Percentiles rank a stretch among this genome's conserved stretches.
These are phyloP conservation scores for Acanthococcus lagerstroemiae DNA, from an alignment of 2,888 invertebrate species.

Conservation along the genomic window DNA sequence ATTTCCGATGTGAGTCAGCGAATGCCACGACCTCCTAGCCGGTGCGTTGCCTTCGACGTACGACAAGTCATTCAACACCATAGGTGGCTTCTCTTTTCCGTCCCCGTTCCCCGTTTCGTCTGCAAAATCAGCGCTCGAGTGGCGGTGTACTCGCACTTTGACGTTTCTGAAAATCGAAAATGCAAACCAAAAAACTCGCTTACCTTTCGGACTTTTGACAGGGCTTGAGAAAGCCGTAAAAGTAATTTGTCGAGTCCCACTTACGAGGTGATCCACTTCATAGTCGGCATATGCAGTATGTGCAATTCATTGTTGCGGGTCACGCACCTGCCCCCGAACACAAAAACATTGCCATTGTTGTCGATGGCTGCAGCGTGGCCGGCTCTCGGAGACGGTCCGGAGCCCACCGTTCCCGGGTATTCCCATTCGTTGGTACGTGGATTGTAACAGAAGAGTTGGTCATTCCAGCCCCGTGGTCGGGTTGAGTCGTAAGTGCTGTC, in stretches of 20 bases:
- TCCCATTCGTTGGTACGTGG: conserved; percentile 3
- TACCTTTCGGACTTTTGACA: no score
- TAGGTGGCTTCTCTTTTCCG: background rate
- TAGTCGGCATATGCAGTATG: conserved; percentile 2
- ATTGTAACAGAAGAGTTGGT: conserved; percentile 2
- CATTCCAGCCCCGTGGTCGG: conserved; percentile 4
- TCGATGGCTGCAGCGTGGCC: conserved; percentile 5
- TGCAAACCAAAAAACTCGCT: no score
- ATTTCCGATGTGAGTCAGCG: conserved; percentile 5
- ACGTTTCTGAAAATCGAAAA: background rate
- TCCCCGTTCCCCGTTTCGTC: background rate
- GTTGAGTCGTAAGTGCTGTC: conserved; percentile 9
- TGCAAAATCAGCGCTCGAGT: background rate
- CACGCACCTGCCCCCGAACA: conserved; percentile 5
- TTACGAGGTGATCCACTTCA: conserved; percentile 13
- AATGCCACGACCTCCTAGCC: conserved; percentile 7
- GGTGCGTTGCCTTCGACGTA: conserved; percentile 5
- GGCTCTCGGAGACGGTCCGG: background rate
- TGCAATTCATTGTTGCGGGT: conserved; percentile 10
- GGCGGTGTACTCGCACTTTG: background rate
- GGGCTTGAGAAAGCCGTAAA: no score
- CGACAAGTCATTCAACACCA: background rate
- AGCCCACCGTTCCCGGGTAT: background rate
- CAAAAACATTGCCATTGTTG: conserved; percentile 8
- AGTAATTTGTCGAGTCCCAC: background rate